Evolutionary conservation across 2,797 vertebrate species (phyloP), one percentile per base, ranked within the genome.

Genomic region (Sebastes minor): DNA sequence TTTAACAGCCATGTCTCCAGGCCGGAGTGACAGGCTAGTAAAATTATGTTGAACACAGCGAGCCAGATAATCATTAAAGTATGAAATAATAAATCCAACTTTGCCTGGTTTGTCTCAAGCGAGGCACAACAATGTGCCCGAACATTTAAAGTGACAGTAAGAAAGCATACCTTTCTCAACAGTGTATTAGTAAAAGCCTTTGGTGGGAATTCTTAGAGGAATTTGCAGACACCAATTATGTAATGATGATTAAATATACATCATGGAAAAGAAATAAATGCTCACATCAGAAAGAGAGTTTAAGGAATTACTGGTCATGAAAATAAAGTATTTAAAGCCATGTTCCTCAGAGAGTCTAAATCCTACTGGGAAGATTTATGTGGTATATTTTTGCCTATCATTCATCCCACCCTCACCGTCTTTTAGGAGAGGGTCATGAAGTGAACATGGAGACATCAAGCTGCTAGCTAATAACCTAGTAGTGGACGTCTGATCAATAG

Each of bases 401-500:
- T 91, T 92, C 87, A 89, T 87, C 88, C 76, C 88, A 72, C 79
- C 72, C 80, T 84, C 80, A 55, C 61, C 79, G 84, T 89, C 73
- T 86, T 85, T 84, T 60, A 82, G 9, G 72, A 86, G 80, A 83
- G 78, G 84, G 83, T 90, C 88, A 87, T 82, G 82, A 88, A 86
- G 87, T 88, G 82, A 88, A 86, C 66, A 46, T 81, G 86, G 89
- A 94, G 91, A 89, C 93, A 94, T 88, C 89, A 90, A 90, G 90
- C 89, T 86, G 89, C 87, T 67, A 55, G 88, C 90, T 94, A 93
- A 94, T 92, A 92, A 93, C 89, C 87, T 81, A 84, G 62, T 65
- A 88, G 88, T 86, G 85, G 89, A 92, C 84, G 89, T 78, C 86
- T 83, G 92, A 96, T 95, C 95, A 92, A 95, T 96, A 94, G 91